A percentile compares a stretch with the other conserved stretches of the same genome.
Evolutionary conservation across 2,113 vertebrate species (phyloP).

Genomic region (Prolemur simus): DNA sequence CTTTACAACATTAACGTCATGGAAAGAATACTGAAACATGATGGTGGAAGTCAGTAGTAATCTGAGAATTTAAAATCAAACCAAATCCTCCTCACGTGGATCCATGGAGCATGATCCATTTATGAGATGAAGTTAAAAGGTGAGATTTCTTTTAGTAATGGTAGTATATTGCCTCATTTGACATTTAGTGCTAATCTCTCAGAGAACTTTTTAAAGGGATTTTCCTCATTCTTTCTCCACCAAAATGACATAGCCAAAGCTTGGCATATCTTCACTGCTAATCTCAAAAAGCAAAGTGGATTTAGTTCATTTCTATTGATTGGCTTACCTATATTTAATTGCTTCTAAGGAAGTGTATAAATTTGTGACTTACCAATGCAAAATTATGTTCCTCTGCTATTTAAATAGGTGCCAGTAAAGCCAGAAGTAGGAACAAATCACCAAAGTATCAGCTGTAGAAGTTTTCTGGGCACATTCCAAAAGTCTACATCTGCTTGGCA

Average conservation of each 20-base stretch:
- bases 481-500: slow-evolving; percentile 90
- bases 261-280: not conserved
- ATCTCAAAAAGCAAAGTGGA: not conserved
- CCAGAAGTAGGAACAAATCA: slow-evolving; percentile 78
- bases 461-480: slow-evolving; percentile 88
- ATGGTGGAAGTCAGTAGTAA: not conserved
- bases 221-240: not conserved
- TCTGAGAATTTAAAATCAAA: slow-evolving; percentile 15
- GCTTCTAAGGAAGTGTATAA: not conserved
- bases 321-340: slow-evolving; percentile 48
- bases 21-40: slow-evolving; percentile 19
- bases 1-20: slow-evolving; percentile 35
- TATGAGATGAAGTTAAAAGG: not conserved
- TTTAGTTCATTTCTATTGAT: not conserved
- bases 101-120: not conserved
- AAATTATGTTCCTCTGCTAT: slow-evolving; percentile 70
- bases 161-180: not conserved
- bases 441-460: slow-evolving; percentile 84
- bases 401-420: slow-evolving; percentile 79
- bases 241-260: not conserved
- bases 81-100: not conserved
- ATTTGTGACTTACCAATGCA: slow-evolving; percentile 56
- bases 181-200: not conserved
- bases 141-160: not conserved
- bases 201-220: not conserved